A percentile compares a stretch with the other conserved stretches of the same genome.
Conservation (phyloP, 2,797 vertebrate genomes). For the Natrix natrix region DNA sequence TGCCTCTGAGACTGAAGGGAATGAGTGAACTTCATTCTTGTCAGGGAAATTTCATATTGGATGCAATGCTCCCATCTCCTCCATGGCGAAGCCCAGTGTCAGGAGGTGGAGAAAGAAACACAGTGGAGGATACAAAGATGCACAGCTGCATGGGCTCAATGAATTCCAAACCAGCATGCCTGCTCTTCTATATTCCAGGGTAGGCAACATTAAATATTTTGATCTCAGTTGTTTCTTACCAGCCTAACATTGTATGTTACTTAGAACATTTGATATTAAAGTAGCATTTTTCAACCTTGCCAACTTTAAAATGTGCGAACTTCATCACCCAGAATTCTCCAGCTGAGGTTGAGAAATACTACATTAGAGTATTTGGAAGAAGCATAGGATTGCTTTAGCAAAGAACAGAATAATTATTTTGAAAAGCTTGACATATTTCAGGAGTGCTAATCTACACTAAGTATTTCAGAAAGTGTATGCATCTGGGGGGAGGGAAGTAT, state of each 20-base stretch:
- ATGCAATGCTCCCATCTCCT: neutral
- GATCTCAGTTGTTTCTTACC: neutral
- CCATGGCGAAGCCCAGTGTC: neutral
- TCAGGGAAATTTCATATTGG: neutral
- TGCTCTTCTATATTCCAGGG: neutral
- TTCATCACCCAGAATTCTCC: neutral
- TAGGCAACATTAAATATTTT: neutral
- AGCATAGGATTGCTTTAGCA: neutral
- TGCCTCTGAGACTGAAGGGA: too few species aligned
- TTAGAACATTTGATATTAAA: neutral
- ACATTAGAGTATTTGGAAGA: neutral
- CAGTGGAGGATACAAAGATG: neutral
- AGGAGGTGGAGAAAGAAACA: neutral
- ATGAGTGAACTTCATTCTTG: neutral
- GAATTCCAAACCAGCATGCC: neutral
- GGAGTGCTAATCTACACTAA: neutral
- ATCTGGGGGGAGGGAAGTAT: neutral
- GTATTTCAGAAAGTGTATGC: neutral
- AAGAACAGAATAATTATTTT: neutral
- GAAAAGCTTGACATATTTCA: neutral
- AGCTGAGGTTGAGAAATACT: neutral
- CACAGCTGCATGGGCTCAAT: neutral
- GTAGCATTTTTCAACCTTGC: neutral
- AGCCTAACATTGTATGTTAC: neutral
- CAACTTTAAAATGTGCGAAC: neutral